Conservation (phyloP, 2,888 invertebrate species). For the Autographa pulchrina region DNA sequence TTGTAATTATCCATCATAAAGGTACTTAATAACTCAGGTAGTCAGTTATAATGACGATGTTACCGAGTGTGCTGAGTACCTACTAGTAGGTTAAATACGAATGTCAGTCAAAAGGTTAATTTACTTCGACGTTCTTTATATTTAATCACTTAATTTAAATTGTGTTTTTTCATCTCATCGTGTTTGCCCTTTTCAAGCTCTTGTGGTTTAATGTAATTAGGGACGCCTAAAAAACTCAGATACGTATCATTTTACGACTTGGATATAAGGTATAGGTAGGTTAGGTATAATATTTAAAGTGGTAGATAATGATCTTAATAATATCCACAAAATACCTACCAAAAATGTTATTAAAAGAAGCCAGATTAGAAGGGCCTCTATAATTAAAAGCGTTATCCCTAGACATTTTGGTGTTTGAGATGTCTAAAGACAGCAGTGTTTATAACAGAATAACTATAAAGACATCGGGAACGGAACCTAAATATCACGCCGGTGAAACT, state of each 20-base stretch:
- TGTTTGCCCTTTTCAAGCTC: background rate
- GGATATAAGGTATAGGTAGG: too few relatives aligned
- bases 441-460: too few relatives aligned
- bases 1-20: too few relatives aligned
- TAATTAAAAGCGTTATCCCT: too few relatives aligned
- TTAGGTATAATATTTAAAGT: too few relatives aligned
- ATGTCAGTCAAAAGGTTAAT: slow-evolving; percentile 3
- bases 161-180: background rate
- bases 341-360: background rate
- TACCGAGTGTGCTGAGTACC: background rate
- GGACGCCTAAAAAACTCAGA: background rate
- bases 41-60: background rate
- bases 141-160: background rate
- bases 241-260: too few relatives aligned
- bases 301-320: too few relatives aligned
- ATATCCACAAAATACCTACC: background rate
- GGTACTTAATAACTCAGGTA: background rate
- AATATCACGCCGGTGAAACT: too few relatives aligned
- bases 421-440: too few relatives aligned
- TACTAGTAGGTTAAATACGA: background rate
- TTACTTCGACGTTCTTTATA: background rate
- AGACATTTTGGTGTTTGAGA: too few relatives aligned
- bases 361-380: too few relatives aligned
- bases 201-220: background rate
- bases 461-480: too few relatives aligned